Evolutionary conservation across 2,797 vertebrate genomes (phyloP).

Genomic region (Onychomys leucogaster): DNA sequence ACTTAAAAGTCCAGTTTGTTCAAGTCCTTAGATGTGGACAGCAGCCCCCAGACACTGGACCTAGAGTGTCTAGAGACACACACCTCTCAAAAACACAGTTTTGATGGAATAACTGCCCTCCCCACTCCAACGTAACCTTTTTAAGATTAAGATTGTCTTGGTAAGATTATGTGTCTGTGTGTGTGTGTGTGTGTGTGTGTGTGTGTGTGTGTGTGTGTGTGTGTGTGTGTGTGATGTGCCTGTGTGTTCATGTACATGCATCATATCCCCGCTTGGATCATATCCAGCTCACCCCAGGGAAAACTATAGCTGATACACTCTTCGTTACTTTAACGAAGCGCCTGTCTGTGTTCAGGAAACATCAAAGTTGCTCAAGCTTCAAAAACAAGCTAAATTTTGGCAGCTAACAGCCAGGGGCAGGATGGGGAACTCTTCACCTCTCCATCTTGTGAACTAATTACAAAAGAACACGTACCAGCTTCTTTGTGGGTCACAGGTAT

Average conservation of each 20-base stretch:
- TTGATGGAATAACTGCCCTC: slow-evolving; percentile 62
- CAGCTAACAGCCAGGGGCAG: slow-evolving; percentile 52
- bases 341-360: slow-evolving; percentile 76
- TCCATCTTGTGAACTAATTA: slow-evolving; percentile 56
- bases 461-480: not conserved
- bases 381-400: slow-evolving; percentile 72
- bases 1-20: not conserved
- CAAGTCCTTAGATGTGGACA: not conserved
- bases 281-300: slow-evolving; percentile 70
- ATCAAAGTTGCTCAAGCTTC: slow-evolving; percentile 79
- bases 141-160: slow-evolving; percentile 68
- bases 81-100: slow-evolving; percentile 31
- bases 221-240: not conserved
- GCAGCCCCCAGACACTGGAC: not conserved
- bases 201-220: no score
- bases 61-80: not conserved
- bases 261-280: slow-evolving; percentile 70
- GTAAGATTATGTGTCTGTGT: slow-evolving; percentile 80
- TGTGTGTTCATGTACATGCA: not conserved
- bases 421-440: slow-evolving; percentile 2
- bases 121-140: slow-evolving; percentile 71
- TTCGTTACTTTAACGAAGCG: slow-evolving; percentile 72
- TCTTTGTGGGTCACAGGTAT: not conserved
- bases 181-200: no score
- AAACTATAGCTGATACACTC: slow-evolving; percentile 64